Base-by-base conservation (phyloP, 2,113 vertebrate species). In the Tachycineta bicolor region DNA sequence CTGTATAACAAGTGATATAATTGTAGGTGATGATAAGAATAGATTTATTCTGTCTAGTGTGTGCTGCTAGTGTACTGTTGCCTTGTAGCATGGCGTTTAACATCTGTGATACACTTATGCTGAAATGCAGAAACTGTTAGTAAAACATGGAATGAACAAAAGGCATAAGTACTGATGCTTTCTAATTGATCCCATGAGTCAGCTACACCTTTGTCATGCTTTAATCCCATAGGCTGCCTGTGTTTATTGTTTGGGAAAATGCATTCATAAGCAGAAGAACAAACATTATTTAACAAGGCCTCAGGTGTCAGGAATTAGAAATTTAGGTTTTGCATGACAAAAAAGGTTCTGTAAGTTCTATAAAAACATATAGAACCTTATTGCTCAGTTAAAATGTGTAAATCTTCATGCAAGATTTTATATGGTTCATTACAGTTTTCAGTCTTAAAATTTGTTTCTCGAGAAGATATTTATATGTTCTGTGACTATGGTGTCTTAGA, bases 111-210 rank as follows among this genome's bases (percentile, higher is more conserved):
- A 56, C 59, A 43, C 78, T 95, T 80, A 56, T 26, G 96, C 86
- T 92, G 93, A 95, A 89, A 80, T 79, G 77, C 91, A 96, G 89
- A 95, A 96, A 95, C 91, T 78, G 82, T 91, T 88, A 58, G 88
- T 91, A 64, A 94, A 97, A 94, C 83, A 78, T 6, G 64, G 70
- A 44, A 75, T 85, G 92, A 92, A 94, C 89, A 96, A 97, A 95
- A 96, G 91, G 75, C 88, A 7, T 77, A 95, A 95, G 96, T 94
- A 83, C 89, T 87, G 83, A 87, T 97, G 93, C 93, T 97, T 96
- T 97, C 84, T 98, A 98, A 98, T 98, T 98, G 97, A 97, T 97
- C 98, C 98, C 97, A 67, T 97, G 97, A 98, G 98, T 97, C 97
- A 98, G 97, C 97, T 96, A 68, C 95, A 97, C 87, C 87, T 98